Conservation (phyloP, 2,888 invertebrate species). For the Oconnorella tubifera region DNA sequence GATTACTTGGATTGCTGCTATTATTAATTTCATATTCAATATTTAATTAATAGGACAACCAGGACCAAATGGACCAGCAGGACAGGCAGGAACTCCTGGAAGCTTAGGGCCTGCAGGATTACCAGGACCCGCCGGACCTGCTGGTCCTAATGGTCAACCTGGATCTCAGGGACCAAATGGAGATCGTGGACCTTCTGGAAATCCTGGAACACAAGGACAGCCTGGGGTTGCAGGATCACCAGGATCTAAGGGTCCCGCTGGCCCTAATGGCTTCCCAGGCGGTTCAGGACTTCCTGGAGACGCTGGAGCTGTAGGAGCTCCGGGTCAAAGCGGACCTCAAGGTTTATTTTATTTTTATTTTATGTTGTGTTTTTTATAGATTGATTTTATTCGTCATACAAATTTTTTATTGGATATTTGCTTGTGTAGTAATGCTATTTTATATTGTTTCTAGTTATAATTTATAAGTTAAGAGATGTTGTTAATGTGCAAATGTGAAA, state of each 20-base stretch:
- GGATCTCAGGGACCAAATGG: conserved; percentile 25
- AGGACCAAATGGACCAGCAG: conserved; percentile 18
- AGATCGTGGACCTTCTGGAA: conserved; percentile 41
- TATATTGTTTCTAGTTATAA: too few species aligned
- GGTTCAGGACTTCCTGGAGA: conserved; percentile 24
- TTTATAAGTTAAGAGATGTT: too few species aligned
- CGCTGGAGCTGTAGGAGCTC: conserved; percentile 38
- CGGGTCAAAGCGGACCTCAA: conserved; percentile 45
- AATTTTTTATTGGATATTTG: too few species aligned
- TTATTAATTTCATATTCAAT: too few species aligned
- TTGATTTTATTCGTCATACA: too few species aligned
- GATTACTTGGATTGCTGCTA: too few species aligned
- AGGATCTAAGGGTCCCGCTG: conserved; percentile 36
- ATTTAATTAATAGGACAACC: too few species aligned
- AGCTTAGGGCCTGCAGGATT: conserved; percentile 17
- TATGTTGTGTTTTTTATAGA: too few species aligned
- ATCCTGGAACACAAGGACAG: conserved; percentile 17
- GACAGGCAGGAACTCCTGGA: conserved; percentile 22
- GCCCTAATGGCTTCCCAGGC: conserved; percentile 27
- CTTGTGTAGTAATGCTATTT: too few species aligned
- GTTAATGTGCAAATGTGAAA: too few species aligned
- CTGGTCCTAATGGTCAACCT: conserved; percentile 7
- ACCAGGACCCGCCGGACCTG: conserved; percentile 15
- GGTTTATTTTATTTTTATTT: too few species aligned
- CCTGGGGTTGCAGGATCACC: conserved; percentile 64